Percentiles rank a stretch among this genome's conserved stretches.
Evolutionary conservation across 2,113 vertebrate species (phyloP).

Genomic region (Crotophaga sulcirostris): DNA sequence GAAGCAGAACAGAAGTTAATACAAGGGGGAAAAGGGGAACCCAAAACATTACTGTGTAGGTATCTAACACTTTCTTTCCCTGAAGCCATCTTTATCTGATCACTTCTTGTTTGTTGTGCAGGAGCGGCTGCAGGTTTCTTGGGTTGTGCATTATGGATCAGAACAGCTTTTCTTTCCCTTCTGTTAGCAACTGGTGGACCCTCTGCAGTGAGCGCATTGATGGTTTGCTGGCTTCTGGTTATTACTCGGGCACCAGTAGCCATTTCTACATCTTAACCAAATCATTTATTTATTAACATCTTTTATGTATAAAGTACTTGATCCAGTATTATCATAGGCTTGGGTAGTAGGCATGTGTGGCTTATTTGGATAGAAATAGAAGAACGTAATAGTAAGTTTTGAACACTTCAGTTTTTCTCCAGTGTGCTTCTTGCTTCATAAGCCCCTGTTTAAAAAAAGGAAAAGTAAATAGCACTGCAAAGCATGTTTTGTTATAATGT

Average conservation of each 20-base stretch:
- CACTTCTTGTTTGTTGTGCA: not conserved
- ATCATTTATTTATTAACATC: not conserved
- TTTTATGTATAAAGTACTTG: not conserved
- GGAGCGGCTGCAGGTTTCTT: not conserved
- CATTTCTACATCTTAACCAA: not conserved
- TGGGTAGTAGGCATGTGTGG: not conserved
- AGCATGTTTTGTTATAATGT: not conserved
- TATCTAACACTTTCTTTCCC: not conserved
- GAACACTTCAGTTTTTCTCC: not conserved
- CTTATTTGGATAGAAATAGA: not conserved
- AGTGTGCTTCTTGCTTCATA: not conserved
- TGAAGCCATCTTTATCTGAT: not conserved
- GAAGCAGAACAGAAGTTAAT: not conserved
- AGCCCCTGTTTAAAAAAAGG: not conserved
- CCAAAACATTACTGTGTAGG: not conserved
- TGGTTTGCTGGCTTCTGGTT: not conserved
- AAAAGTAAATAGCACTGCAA: not conserved
- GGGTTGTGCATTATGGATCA: not conserved
- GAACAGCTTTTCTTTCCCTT: not conserved
- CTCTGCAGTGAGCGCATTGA: not conserved
- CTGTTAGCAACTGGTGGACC: not conserved
- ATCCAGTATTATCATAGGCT: not conserved
- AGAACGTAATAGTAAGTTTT: not conserved
- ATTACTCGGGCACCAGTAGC: not conserved
- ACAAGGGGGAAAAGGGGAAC: too few species aligned